Evolutionary conservation across 1,140 invertebrate genomes (phyloP).

Genomic region (Diachasma alloeum): DNA sequence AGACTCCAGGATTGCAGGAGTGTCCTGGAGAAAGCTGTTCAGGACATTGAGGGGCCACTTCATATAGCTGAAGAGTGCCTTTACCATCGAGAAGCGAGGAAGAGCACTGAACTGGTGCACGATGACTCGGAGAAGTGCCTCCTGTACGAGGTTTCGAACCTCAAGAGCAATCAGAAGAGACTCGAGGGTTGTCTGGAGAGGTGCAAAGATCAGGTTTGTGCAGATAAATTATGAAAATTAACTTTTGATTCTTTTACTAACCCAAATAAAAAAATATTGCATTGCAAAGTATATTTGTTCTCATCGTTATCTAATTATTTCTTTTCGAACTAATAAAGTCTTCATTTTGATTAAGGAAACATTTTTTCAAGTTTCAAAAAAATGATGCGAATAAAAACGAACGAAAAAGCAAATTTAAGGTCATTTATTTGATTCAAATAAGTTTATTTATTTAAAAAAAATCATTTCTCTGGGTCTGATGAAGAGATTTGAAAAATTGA

Average conservation of each 20-base stretch:
- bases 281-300: no score
- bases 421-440: conserved; percentile 7
- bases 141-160: conserved; percentile 69
- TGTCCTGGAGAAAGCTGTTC: conserved; percentile 82
- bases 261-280: no score
- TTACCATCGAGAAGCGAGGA: conserved; percentile 87
- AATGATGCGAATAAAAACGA: no score
- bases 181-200: conserved; percentile 68
- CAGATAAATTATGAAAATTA: neutral
- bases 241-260: neutral
- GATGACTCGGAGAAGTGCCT: conserved; percentile 72
- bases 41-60: conserved; percentile 86
- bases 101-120: conserved; percentile 78
- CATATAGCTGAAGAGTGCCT: conserved; percentile 93
- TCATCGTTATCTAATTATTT: no score
- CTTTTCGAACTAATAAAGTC: no score
- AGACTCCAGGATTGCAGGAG: conserved; percentile 82
- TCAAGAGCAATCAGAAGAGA: conserved; percentile 69
- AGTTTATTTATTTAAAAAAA: no score
- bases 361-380: no score
- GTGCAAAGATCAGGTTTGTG: conserved; percentile 68
- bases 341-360: no score
- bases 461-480: no score
- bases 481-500: no score
- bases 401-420: no score